phyloP scores from a whole-genome alignment of 2,113 vertebrate genomes.

The Erinaceus europaeus region DNA sequence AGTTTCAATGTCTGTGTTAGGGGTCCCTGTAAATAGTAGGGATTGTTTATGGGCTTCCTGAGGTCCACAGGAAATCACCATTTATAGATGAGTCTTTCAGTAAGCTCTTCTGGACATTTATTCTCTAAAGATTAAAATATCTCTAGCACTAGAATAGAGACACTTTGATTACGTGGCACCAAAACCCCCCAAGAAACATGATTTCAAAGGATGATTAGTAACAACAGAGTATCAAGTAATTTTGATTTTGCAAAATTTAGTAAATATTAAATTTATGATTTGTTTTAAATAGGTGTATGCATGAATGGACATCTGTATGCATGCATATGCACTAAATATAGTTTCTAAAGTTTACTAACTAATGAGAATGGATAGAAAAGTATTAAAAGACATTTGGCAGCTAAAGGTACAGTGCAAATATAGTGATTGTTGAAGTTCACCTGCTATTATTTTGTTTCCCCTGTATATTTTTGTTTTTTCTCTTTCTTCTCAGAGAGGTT shows the following conservation, averaged over 20 bases:
- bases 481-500: constrained; percentile 33
- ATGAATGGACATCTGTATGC: not conserved
- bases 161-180: constrained; percentile 50
- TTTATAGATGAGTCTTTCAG: not conserved
- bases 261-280: not conserved
- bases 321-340: not conserved
- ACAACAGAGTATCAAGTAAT: too few relatives aligned
- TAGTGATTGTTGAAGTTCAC: not conserved
- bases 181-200: too few relatives aligned
- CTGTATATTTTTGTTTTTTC: constrained; percentile 42
- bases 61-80: not conserved
- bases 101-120: constrained; percentile 39
- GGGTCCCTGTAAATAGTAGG: not conserved
- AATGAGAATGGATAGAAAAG: not conserved
- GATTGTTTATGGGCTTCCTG: not conserved
- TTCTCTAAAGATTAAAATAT: constrained; percentile 48
- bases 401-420: not conserved
- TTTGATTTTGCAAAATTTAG: constrained; percentile 1
- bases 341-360: not conserved
- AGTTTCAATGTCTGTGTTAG: not conserved
- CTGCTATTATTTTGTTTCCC: constrained; percentile 45
- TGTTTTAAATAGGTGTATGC: not conserved
- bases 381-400: not conserved
- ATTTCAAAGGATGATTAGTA: not conserved
- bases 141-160: constrained; percentile 8